Evolutionary conservation across 2,888 invertebrate species (phyloP).

Genomic region (Drosophila planitibia): DNA sequence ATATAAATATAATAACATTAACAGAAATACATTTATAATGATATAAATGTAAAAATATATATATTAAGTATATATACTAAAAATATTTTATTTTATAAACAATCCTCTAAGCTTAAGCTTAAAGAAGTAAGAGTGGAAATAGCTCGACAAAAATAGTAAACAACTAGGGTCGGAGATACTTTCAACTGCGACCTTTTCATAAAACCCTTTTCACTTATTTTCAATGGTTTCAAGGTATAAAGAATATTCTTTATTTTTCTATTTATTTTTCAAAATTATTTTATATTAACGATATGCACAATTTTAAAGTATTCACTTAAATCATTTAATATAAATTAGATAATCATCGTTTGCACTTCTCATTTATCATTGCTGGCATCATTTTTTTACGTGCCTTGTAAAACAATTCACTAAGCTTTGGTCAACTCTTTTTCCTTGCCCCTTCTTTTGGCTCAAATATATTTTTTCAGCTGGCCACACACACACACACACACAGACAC

Average conservation of each 20-base stretch:
- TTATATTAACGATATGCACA: too few species aligned
- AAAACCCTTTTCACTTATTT: background rate
- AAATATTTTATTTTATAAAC: too few species aligned
- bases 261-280: too few species aligned
- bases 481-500: background rate
- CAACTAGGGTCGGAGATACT: background rate
- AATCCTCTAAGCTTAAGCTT: background rate
- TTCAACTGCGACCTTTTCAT: rapidly evolving
- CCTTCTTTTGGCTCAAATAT: constrained; percentile 11
- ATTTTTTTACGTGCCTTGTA: background rate
- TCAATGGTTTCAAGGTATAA: rapidly evolving
- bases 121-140: background rate
- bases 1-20: background rate
- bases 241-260: background rate
- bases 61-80: background rate
- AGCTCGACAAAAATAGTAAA: background rate
- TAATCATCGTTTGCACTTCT: background rate
- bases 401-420: background rate
- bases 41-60: background rate
- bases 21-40: background rate
- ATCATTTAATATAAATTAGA: background rate
- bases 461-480: constrained; percentile 37
- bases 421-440: background rate
- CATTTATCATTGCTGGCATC: background rate
- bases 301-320: too few species aligned